Percentiles rank a stretch among this genome's conserved stretches.
These are phyloP conservation scores for Meteorus sp. DNA, from an alignment of 1,140 invertebrate genomes.

Conservation along the genomic window DNA sequence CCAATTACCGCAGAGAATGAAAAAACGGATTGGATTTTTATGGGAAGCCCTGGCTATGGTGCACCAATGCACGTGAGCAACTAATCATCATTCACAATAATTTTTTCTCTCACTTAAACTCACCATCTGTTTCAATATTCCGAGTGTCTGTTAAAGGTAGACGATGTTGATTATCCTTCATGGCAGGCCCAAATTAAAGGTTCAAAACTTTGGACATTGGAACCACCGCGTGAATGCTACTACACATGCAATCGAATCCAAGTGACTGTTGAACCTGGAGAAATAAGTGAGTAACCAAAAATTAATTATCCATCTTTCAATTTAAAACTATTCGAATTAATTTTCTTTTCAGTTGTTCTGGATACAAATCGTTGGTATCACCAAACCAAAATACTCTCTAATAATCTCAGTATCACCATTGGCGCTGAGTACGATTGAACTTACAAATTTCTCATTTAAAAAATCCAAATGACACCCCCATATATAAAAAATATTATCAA, in stretches of 20 bases:
- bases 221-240: conserved; percentile 87
- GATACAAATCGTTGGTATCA: conserved; percentile 97
- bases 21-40: conserved; percentile 93
- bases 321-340: conserved; percentile 5
- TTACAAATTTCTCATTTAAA: no score
- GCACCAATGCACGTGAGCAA: conserved; percentile 90
- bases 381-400: conserved; percentile 81
- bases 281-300: conserved; percentile 81
- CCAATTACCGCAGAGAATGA: conserved; percentile 81
- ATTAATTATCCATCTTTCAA: not conserved
- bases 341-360: conserved; percentile 74
- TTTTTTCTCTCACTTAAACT: conserved; percentile 31
- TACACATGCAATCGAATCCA: conserved; percentile 71
- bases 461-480: no score
- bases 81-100: no score
- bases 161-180: conserved; percentile 86
- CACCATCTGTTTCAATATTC: not conserved
- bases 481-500: no score
- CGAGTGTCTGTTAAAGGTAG: conserved; percentile 67
- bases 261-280: conserved; percentile 78
- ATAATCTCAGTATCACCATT: conserved; percentile 91
- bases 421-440: conserved; percentile 91
- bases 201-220: conserved; percentile 81
- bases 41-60: conserved; percentile 90
- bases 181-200: conserved; percentile 94